A percentile compares a stretch with the other conserved stretches of the same genome.
phyloP scores from a whole-genome alignment of 2,113 vertebrate species.

The Dendropsophus ebraccatus region DNA sequence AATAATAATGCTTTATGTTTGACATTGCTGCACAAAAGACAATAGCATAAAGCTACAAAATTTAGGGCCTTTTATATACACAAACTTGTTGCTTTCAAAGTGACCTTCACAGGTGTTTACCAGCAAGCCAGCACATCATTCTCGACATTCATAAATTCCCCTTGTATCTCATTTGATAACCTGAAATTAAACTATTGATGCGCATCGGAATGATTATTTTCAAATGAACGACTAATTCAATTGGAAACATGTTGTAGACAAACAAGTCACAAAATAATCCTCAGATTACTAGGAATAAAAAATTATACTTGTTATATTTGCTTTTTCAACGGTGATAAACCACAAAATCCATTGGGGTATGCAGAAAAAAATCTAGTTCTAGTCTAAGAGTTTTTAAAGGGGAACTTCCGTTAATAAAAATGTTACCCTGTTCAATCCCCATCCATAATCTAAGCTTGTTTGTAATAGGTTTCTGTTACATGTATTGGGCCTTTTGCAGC shows the following conservation, averaged over 20 bases:
- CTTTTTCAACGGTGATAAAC: background rate
- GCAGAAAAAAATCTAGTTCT: too few species aligned
- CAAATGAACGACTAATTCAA: conserved; percentile 11
- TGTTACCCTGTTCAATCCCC: too few species aligned
- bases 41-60: background rate
- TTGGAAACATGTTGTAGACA: background rate
- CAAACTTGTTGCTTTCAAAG: background rate
- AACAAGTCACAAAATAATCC: background rate
- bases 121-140: background rate
- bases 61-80: background rate
- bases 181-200: conserved; percentile 31
- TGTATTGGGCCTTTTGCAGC: too few species aligned
- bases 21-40: background rate
- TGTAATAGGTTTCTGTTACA: too few species aligned
- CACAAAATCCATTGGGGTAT: background rate
- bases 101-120: conserved; percentile 24
- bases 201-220: background rate
- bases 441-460: too few species aligned
- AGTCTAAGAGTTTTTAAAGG: too few species aligned
- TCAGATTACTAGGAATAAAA: background rate
- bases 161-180: conserved; percentile 47
- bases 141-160: conserved; percentile 43
- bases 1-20: background rate
- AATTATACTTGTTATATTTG: background rate
- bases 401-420: too few species aligned